phyloP scores from a whole-genome alignment of 2,797 vertebrate species.

The Novumbra hubbsi region DNA sequence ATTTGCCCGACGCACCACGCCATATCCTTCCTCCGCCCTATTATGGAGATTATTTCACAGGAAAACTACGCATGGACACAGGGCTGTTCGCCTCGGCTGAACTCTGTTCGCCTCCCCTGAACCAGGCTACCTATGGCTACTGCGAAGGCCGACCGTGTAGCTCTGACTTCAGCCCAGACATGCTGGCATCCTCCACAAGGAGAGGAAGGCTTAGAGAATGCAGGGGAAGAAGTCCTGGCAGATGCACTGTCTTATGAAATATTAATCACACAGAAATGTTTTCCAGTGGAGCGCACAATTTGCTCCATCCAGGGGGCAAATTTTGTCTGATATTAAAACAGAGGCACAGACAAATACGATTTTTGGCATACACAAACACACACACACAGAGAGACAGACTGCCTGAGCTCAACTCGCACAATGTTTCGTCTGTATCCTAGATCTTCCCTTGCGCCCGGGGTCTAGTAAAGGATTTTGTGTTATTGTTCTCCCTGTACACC shows the following conservation, averaged over 20 bases:
- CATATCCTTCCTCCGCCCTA: neutral
- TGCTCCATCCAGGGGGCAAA: slow-evolving; percentile 38
- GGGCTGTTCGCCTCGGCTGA: neutral
- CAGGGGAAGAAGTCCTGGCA: slow-evolving; percentile 7
- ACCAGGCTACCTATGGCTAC: neutral
- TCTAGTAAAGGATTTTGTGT: slow-evolving; percentile 22
- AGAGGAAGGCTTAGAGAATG: neutral
- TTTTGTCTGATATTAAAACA: slow-evolving; percentile 38
- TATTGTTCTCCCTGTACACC: slow-evolving; percentile 19
- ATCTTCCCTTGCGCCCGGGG: neutral
- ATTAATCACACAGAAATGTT: slow-evolving; percentile 39
- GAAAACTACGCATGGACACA: neutral
- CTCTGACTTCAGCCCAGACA: neutral
- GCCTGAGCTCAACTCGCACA: neutral
- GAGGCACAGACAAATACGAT: slow-evolving; percentile 22
- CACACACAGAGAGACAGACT: neutral
- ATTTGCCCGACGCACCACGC: neutral
- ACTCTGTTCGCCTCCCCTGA: neutral
- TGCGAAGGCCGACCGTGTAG: neutral
- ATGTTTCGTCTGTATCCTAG: no score
- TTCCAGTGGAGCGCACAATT: slow-evolving; percentile 39
- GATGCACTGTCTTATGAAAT: slow-evolving; percentile 45
- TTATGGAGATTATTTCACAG: neutral
- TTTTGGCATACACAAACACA: neutral
- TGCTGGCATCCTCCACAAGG: neutral